Evolutionary conservation across 2,113 vertebrate genomes (phyloP).

Genomic region (Aviceda subcristata): DNA sequence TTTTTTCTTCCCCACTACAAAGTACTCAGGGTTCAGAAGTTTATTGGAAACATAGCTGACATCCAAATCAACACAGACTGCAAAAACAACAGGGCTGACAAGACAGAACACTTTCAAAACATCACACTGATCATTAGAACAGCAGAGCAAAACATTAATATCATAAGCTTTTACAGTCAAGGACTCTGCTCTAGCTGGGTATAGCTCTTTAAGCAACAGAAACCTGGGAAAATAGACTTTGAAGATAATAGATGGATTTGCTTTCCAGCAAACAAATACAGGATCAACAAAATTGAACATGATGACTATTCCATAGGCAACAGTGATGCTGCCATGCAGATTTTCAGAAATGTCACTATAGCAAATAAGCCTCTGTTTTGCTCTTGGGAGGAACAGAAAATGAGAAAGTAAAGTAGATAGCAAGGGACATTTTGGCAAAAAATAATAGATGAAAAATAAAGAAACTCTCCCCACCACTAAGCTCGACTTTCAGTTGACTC

Average conservation of each 20-base stretch:
- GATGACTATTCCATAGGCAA: slow-evolving; percentile 63
- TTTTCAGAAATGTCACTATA: slow-evolving; percentile 56
- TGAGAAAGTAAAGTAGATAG: not conserved
- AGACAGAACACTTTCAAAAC: slow-evolving; percentile 62
- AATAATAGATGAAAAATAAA: not conserved
- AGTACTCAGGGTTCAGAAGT: slow-evolving; percentile 55
- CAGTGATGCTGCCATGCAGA: slow-evolving; percentile 52
- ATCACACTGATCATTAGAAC: slow-evolving; percentile 62
- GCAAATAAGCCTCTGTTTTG: slow-evolving; percentile 51
- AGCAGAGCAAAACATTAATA: slow-evolving; percentile 62
- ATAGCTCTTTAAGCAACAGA: not conserved
- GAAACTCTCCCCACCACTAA: not conserved
- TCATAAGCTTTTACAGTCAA: slow-evolving; percentile 37
- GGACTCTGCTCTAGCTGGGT: slow-evolving; percentile 11
- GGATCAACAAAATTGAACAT: slow-evolving; percentile 61
- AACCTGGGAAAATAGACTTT: slow-evolving; percentile 41
- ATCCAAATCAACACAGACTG: slow-evolving; percentile 64
- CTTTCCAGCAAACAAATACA: slow-evolving; percentile 58
- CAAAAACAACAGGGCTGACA: slow-evolving; percentile 62
- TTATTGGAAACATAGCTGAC: slow-evolving; percentile 61
- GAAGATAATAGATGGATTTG: slow-evolving; percentile 64
- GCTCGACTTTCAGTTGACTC: not conserved
- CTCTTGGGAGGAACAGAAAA: slow-evolving; percentile 11
- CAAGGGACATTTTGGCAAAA: not conserved
- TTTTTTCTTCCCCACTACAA: slow-evolving; percentile 41